Percentiles rank a stretch among this genome's conserved stretches.
phyloP scores from a whole-genome alignment of 2,888 invertebrate genomes.

The Mycalesis mineus region DNA sequence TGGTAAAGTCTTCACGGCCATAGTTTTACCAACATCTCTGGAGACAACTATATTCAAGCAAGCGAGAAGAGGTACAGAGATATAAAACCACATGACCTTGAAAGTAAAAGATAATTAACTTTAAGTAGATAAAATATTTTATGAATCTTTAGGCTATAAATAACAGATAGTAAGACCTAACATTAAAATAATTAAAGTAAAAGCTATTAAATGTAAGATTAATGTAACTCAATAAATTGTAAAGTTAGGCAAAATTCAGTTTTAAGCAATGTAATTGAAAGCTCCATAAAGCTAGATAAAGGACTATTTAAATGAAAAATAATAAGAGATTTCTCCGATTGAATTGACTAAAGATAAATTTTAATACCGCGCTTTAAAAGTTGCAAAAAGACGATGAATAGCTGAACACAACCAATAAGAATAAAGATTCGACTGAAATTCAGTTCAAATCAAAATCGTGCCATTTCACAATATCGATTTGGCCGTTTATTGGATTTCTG shows the following conservation, averaged over 20 bases:
- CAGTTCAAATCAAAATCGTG: constrained; percentile 52
- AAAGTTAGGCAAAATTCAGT: background rate
- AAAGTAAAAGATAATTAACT: background rate
- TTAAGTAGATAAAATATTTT: background rate
- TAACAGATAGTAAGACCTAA: background rate
- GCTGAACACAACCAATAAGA: constrained; percentile 27
- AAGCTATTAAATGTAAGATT: background rate
- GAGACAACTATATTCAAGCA: constrained; percentile 33
- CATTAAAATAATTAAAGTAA: background rate
- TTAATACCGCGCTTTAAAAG: constrained; percentile 23
- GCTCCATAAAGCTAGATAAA: background rate
- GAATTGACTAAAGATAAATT: constrained; percentile 13
- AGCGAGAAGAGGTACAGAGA: constrained; percentile 21
- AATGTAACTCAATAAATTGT: background rate
- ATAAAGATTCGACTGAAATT: constrained; percentile 52
- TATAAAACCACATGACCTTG: constrained; percentile 21
- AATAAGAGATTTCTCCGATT: constrained; percentile 13
- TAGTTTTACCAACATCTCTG: constrained; percentile 41
- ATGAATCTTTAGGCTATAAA: background rate
- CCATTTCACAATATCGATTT: constrained; percentile 62
- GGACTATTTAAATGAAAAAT: background rate
- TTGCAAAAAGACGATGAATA: constrained; percentile 23
- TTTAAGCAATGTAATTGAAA: background rate
- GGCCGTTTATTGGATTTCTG: constrained; percentile 53
- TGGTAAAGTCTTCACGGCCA: constrained; percentile 41